Evolutionary conservation across 2,888 invertebrate genomes (phyloP).

Genomic region (Blastobasis lacticolella): DNA sequence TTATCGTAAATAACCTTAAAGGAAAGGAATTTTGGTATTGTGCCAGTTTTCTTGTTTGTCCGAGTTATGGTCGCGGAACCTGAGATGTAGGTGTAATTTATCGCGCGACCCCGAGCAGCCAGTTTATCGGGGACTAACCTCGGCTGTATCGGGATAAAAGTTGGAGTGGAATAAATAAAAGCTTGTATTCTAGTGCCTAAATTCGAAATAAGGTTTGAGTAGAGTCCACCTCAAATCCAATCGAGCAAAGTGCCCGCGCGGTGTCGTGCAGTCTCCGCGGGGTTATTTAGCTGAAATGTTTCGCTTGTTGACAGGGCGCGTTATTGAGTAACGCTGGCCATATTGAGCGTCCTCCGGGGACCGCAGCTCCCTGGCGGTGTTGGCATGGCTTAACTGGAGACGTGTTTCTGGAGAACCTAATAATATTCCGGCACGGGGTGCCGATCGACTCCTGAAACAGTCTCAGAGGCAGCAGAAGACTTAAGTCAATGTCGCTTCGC

Average conservation of each 20-base stretch:
- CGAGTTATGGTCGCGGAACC: not conserved
- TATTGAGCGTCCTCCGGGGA: constrained; percentile 23
- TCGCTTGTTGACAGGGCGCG: constrained; percentile 49
- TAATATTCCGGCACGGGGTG: no score
- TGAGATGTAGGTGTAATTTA: no score
- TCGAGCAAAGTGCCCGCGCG: constrained; percentile 49
- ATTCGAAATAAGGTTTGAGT: constrained; percentile 12
- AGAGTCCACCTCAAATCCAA: constrained; percentile 57
- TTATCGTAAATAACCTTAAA: constrained; percentile 47
- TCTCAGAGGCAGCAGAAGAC: no score
- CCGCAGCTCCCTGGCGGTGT: constrained; percentile 15
- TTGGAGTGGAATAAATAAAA: no score
- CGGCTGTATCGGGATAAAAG: no score
- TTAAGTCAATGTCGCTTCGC: no score
- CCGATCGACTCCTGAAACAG: no score
- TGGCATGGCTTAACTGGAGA: constrained; percentile 16
- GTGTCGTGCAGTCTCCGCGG: constrained; percentile 25
- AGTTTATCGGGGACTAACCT: no score
- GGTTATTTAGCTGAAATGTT: constrained; percentile 65
- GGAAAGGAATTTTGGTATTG: constrained; percentile 24
- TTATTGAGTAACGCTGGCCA: constrained; percentile 31
- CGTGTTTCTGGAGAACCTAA: not conserved
- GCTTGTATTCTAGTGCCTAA: no score
- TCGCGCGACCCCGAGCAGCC: no score
- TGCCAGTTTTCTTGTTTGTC: constrained; percentile 14